Evolutionary conservation across 2,888 invertebrate genomes (phyloP).

Genomic region (Macrosoma leucophasiata): DNA sequence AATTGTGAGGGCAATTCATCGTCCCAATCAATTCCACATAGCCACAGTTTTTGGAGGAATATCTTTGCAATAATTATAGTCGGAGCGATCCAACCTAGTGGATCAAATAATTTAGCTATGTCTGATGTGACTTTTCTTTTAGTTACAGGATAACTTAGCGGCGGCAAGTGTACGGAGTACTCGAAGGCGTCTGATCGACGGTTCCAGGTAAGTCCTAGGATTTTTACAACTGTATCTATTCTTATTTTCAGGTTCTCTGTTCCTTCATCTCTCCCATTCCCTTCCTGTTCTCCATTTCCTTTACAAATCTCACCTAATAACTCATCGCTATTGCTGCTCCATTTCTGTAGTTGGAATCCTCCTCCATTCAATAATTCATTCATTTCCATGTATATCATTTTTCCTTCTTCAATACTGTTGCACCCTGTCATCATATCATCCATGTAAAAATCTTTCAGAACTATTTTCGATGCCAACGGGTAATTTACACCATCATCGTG

Average conservation of each 20-base stretch:
- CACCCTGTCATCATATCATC: constrained; percentile 23
- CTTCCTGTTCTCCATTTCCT: constrained; percentile 2
- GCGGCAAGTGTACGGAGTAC: constrained; percentile 19
- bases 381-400: constrained; percentile 21
- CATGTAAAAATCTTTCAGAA: constrained; percentile 15
- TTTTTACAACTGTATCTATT: constrained; percentile 16
- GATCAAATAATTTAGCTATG: constrained; percentile 23
- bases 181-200: constrained; percentile 10
- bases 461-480: constrained; percentile 17
- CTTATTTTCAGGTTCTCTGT: constrained; percentile 9
- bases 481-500: constrained; percentile 23
- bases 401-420: constrained; percentile 17
- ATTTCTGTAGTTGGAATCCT: constrained; percentile 31
- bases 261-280: constrained; percentile 9
- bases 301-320: constrained; percentile 12
- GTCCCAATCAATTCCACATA: constrained; percentile 20
- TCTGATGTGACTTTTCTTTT: constrained; percentile 22
- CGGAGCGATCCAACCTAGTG: constrained; percentile 24
- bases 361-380: constrained; percentile 25
- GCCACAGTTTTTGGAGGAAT: constrained; percentile 21
- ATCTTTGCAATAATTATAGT: constrained; percentile 20
- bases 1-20: constrained; percentile 15
- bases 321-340: constrained; percentile 23
- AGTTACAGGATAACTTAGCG: constrained; percentile 7
- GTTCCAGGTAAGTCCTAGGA: constrained; percentile 19